These are phyloP conservation scores for Fabriciana adippe DNA, from an alignment of 2,888 invertebrate species.

Conservation along the genomic window DNA sequence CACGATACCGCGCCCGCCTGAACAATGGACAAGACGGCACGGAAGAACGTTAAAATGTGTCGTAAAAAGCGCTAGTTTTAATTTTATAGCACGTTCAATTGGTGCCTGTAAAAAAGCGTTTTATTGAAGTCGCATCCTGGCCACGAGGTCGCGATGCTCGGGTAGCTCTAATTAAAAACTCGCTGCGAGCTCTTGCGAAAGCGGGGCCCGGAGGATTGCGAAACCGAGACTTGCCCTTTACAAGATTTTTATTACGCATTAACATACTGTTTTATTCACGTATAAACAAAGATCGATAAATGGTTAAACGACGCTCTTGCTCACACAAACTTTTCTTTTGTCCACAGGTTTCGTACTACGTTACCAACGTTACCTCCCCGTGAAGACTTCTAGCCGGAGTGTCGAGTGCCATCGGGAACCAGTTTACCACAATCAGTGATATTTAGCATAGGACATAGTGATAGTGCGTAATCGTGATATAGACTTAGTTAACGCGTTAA, in stretches of 20 bases:
- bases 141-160: constrained; percentile 71
- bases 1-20: constrained; percentile 46
- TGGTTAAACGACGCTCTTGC: constrained; percentile 5
- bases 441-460: constrained; percentile 73
- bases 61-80: constrained; percentile 78
- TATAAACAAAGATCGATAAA: constrained; percentile 31
- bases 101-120: constrained; percentile 78
- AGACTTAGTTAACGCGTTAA: constrained; percentile 68
- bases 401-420: constrained; percentile 78
- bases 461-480: constrained; percentile 73
- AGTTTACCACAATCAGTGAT: constrained; percentile 80
- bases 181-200: constrained; percentile 69
- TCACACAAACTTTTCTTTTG: constrained; percentile 47
- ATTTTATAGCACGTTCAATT: constrained; percentile 79
- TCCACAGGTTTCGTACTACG: constrained; percentile 56
- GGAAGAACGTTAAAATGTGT: constrained; percentile 74
- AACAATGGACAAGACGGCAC: constrained; percentile 68
- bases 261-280: constrained; percentile 34
- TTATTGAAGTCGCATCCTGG: constrained; percentile 79
- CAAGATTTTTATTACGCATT: constrained; percentile 43
- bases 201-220: constrained; percentile 57
- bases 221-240: constrained; percentile 60
- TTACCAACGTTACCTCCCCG: constrained; percentile 62
- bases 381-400: constrained; percentile 72
- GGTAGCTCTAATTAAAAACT: constrained; percentile 78